Conservation (phyloP, 2,113 vertebrate genomes). For the Stigmatopora nigra region DNA sequence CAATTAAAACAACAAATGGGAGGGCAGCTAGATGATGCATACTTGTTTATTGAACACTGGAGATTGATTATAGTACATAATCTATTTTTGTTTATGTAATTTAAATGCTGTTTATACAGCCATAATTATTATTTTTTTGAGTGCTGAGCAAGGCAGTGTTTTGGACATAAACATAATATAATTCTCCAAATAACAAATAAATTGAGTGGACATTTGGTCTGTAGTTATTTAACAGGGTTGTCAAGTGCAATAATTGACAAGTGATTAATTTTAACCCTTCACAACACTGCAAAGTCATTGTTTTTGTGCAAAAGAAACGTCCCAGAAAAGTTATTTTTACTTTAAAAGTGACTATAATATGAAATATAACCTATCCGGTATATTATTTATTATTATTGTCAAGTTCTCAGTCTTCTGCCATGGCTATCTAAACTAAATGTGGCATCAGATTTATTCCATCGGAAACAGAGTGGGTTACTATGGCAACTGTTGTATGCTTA, state of each 20-base stretch:
- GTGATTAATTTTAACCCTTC: conserved; percentile 53
- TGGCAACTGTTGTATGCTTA: conserved; percentile 41
- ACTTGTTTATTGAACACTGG: not conserved
- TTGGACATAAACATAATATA: no score
- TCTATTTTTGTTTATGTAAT: not conserved
- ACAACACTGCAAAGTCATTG: conserved; percentile 11
- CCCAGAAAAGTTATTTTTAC: not conserved
- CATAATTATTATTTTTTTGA: not conserved
- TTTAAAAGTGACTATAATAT: no score
- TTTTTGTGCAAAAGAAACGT: not conserved
- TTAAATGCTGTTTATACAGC: not conserved
- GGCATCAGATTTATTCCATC: conserved; percentile 38
- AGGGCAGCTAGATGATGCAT: not conserved
- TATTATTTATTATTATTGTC: conserved; percentile 4
- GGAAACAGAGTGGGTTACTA: conserved; percentile 49
- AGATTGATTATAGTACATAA: not conserved
- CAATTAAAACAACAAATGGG: not conserved
- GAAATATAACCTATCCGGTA: no score
- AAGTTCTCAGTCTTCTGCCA: conserved; percentile 20
- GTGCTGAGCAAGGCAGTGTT: no score
- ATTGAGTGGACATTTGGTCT: conserved; percentile 17
- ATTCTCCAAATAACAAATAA: conserved; percentile 11
- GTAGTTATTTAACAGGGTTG: conserved; percentile 18
- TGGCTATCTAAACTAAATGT: conserved; percentile 37
- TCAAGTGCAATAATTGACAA: conserved; percentile 33